These are phyloP conservation scores for Sceloporus undulatus DNA, from an alignment of 2,113 vertebrate genomes.

Conservation along the genomic window DNA sequence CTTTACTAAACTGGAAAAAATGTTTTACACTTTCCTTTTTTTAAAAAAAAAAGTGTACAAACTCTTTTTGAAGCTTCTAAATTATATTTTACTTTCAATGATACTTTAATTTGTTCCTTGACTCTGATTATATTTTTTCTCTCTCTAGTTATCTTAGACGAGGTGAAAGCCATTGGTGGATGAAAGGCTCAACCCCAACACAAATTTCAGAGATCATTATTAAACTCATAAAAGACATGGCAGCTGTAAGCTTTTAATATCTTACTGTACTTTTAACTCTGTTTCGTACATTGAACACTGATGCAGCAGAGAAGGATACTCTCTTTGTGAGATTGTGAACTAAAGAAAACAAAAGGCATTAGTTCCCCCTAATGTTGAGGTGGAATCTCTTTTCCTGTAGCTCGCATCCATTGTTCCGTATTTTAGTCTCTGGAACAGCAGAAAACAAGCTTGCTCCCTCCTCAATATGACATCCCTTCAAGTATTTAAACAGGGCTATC, in stretches of 20 bases:
- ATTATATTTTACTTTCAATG: neutral
- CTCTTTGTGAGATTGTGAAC: neutral
- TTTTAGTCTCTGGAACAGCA: too few relatives aligned
- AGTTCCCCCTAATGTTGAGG: too few relatives aligned
- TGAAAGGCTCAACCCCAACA: conserved; percentile 98
- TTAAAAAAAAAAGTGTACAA: neutral
- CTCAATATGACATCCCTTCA: too few relatives aligned
- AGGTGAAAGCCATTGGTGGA: conserved; percentile 99
- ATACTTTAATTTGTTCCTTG: neutral
- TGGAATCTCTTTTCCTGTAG: too few relatives aligned
- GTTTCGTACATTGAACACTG: neutral
- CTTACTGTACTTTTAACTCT: neutral
- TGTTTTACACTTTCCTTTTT: neutral
- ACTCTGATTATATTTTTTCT: conserved; percentile 19
- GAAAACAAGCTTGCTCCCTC: too few relatives aligned
- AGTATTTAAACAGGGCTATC: too few relatives aligned
- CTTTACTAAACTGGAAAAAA: conserved; percentile 13
- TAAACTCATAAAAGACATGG: conserved; percentile 99
- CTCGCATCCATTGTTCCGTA: too few relatives aligned
- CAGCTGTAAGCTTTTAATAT: conserved; percentile 86
- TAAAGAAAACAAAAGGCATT: neutral
- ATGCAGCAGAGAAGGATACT: neutral
- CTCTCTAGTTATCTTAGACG: conserved; percentile 90
- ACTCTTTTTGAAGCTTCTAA: neutral
- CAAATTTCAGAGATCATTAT: conserved; percentile 99